Evolutionary conservation across 1,140 invertebrate genomes (phyloP).

Genomic region (Limonius californicus): DNA sequence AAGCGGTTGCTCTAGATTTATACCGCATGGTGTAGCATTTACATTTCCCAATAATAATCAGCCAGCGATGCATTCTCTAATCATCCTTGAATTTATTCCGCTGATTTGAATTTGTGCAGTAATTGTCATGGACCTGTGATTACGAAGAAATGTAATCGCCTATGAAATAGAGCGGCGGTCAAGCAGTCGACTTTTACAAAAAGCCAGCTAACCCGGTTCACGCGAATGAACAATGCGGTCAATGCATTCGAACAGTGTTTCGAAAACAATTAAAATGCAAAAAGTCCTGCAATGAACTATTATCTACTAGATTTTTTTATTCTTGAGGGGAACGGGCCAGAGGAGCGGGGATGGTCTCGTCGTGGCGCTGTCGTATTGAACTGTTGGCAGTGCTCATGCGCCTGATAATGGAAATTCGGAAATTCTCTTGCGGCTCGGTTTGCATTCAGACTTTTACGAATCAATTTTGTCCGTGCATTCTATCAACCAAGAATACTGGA

Average conservation of each 20-base stretch:
- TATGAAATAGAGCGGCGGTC: neutral
- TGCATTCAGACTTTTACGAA: neutral
- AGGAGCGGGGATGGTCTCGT: neutral
- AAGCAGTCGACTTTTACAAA: neutral
- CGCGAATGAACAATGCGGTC: neutral
- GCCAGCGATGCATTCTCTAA: no score
- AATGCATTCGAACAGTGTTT: neutral
- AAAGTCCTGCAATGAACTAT: neutral
- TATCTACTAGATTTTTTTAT: neutral
- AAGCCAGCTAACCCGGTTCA: neutral
- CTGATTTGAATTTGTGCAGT: no score
- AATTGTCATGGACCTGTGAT: no score
- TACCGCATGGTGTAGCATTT: no score
- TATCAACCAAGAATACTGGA: neutral
- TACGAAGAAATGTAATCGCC: neutral
- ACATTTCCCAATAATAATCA: no score
- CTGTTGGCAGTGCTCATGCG: neutral
- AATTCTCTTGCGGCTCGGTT: neutral
- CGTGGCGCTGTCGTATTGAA: neutral
- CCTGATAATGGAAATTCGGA: neutral
- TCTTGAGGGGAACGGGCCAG: neutral
- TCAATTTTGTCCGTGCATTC: neutral
- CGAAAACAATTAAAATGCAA: neutral
- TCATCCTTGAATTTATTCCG: no score
- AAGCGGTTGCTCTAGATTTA: no score